A percentile compares a stretch with the other conserved stretches of the same genome.
These are phyloP conservation scores for Myodes glareolus DNA, from an alignment of 2,113 vertebrate species.

Conservation along the genomic window DNA sequence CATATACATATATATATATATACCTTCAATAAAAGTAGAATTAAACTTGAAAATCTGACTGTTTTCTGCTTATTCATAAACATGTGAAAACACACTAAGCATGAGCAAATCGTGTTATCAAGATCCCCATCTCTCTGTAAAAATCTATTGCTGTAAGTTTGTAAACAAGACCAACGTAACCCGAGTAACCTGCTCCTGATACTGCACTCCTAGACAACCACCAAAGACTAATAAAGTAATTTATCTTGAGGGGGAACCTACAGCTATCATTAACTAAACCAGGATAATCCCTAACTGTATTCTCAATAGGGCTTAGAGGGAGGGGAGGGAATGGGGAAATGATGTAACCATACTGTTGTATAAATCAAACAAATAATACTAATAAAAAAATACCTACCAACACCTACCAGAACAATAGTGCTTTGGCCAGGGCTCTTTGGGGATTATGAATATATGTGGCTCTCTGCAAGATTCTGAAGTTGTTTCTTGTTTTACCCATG, in stretches of 20 bases:
- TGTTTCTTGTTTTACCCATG: neutral
- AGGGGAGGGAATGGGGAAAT: neutral
- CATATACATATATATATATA: neutral
- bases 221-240: neutral
- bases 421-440: neutral
- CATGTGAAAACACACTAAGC: neutral
- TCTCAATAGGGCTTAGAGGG: neutral
- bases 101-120: neutral
- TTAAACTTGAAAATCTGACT: neutral
- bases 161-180: neutral
- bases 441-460: too few species aligned
- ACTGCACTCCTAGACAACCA: neutral
- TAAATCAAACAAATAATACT: neutral
- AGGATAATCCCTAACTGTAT: neutral
- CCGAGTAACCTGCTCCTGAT: neutral
- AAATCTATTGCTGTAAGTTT: neutral
- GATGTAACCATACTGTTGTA: neutral
- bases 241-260: neutral
- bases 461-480: neutral
- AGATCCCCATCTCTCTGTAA: neutral
- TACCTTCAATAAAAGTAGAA: neutral
- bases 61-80: neutral
- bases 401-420: neutral
- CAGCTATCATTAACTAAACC: neutral
- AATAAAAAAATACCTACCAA: neutral